Evolutionary conservation across 1,140 invertebrate species (phyloP), one percentile per base, ranked within the genome.

Genomic region (Drosophila virilis): DNA sequence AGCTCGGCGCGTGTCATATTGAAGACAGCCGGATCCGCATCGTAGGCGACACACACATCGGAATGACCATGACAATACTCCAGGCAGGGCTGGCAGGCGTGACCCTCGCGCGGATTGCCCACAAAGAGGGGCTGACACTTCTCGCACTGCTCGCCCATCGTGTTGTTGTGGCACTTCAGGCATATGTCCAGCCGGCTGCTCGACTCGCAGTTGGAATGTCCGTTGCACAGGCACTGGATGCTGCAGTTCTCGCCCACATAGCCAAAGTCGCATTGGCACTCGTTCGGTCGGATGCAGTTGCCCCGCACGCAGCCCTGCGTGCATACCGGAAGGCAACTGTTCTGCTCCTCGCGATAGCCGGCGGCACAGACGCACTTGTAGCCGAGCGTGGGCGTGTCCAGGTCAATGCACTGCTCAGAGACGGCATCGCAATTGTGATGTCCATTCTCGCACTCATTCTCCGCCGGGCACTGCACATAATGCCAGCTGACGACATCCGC

Each of bases 221-320:
- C 97, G 92, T 99, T 98, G 92, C 98, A 99, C 86, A 97, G 95
- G 91, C 98, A 99, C 91, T 97, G 96, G 48, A 97, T 97, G 58
- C 96, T 97, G 92, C 98, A 99, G 93, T 98, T 98, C 61, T 95
- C 95, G 51, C 98, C 98, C 22, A 99, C 97, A 92, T 97, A 99
- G 48, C 98, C 98, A 93, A 99, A 99, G 93, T 98, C 95, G 92
- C 98, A 99, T 43, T 95, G 93, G 90, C 98, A 99, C 10, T 95
- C 93, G 88, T 98, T 95, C 32, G 98, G 98, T 78, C 96, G 94
- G 4, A 97, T 92, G 91, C 98, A 99, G 1, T 93, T 94, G 50
- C 98, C 98, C 91, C 97, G 94, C 1, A 97, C 96, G 93, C 98
- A 99, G 13, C 97, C 98, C 92, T 98, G 96, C 28, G 94, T 94